These are phyloP conservation scores for Heliconius eleuchia DNA, from an alignment of 1,140 invertebrate genomes.

Conservation along the genomic window DNA sequence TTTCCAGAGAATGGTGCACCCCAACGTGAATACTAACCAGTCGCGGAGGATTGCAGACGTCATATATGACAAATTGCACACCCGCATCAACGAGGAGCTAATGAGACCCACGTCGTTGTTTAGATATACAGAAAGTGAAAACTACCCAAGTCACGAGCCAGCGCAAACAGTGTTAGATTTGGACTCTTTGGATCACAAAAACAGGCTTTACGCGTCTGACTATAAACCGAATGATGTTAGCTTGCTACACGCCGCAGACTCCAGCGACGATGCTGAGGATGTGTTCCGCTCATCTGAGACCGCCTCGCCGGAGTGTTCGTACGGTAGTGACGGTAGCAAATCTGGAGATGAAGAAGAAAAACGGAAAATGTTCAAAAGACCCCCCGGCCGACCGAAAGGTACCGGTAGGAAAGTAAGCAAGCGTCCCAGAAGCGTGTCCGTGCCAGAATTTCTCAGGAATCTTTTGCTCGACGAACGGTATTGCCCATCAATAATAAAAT, in stretches of 20 bases:
- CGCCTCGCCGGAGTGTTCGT: slow-evolving; percentile 62
- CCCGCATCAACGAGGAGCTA: slow-evolving; percentile 62
- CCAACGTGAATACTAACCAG: slow-evolving; percentile 51
- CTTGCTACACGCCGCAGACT: slow-evolving; percentile 54
- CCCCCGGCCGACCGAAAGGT: slow-evolving; percentile 73
- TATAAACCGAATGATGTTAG: slow-evolving; percentile 60
- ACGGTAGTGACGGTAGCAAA: slow-evolving; percentile 70
- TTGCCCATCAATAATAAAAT: slow-evolving; percentile 91
- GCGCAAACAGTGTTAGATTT: slow-evolving; percentile 63
- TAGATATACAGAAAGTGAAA: slow-evolving; percentile 55
- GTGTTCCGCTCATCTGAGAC: slow-evolving; percentile 57
- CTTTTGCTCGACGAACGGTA: slow-evolving; percentile 88
- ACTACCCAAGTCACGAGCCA: slow-evolving; percentile 57
- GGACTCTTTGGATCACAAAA: slow-evolving; percentile 59
- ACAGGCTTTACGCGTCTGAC: slow-evolving; percentile 53
- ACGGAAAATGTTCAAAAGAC: slow-evolving; percentile 69
- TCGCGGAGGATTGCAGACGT: slow-evolving; percentile 69
- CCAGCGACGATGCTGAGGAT: slow-evolving; percentile 69
- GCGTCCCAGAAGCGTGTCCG: slow-evolving; percentile 85
- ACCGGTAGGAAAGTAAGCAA: slow-evolving; percentile 82
- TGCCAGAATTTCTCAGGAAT: slow-evolving; percentile 90
- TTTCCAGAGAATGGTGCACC: slow-evolving; percentile 68
- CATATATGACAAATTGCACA: slow-evolving; percentile 76
- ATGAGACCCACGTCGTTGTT: slow-evolving; percentile 61
- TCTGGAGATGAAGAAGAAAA: slow-evolving; percentile 71